Conservation (phyloP, 2,113 vertebrate genomes). For the Piprites chloris region DNA sequence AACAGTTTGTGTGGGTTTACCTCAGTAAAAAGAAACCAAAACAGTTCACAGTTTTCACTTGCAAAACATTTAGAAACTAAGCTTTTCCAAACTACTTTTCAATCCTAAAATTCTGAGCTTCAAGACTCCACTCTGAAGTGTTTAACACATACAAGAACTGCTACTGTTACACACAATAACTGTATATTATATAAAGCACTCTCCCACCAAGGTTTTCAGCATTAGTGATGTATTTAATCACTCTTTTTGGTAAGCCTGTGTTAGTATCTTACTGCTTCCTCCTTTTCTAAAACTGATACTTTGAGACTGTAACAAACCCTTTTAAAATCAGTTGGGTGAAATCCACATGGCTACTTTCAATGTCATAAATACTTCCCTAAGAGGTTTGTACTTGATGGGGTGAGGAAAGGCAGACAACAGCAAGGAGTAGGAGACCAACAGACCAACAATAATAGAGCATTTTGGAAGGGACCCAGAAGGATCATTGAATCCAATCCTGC, state of each 20-base stretch:
- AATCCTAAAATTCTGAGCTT: background rate
- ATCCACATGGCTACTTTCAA: background rate
- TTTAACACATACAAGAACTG: background rate
- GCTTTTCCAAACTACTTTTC: background rate
- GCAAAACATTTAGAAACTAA: background rate
- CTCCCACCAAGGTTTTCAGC: background rate
- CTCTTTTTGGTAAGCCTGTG: background rate
- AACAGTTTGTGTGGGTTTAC: background rate
- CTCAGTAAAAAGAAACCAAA: background rate
- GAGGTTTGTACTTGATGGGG: fast-evolving
- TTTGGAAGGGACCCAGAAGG: background rate
- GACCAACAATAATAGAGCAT: background rate
- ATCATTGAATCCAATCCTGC: background rate
- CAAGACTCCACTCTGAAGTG: background rate
- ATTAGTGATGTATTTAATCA: background rate
- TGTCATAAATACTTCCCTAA: background rate
- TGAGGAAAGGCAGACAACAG: background rate
- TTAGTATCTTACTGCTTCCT: background rate
- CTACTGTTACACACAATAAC: background rate
- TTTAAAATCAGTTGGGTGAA: background rate
- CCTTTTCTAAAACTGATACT: background rate
- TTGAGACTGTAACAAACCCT: background rate
- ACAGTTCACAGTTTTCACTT: background rate
- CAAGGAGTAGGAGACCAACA: background rate
- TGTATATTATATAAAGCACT: background rate